phyloP scores from a whole-genome alignment of 1,140 invertebrate species.

The Diploscapter pachys region DNA sequence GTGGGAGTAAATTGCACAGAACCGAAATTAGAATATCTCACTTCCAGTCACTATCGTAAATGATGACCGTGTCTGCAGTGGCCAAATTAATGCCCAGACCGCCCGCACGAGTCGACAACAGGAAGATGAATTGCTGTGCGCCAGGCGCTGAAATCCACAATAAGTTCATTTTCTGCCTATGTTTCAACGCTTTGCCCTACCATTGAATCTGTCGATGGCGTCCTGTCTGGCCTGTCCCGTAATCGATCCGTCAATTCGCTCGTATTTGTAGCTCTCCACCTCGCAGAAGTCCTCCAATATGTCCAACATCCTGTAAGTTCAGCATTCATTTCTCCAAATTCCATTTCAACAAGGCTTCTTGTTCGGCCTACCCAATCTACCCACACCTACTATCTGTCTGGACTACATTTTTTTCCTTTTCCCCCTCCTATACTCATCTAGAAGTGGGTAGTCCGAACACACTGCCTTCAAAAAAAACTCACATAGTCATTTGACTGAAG shows the following conservation, averaged over 20 bases:
- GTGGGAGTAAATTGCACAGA: too few relatives aligned
- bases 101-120: constrained; percentile 93
- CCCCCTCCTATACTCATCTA: too few relatives aligned
- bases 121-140: constrained; percentile 92
- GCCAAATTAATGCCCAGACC: constrained; percentile 98
- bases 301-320: constrained; percentile 95
- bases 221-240: constrained; percentile 91
- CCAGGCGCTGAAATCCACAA: constrained; percentile 64
- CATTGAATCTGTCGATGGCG: constrained; percentile 88
- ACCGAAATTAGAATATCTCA: too few relatives aligned
- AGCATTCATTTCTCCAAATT: too few relatives aligned
- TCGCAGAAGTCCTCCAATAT: constrained; percentile 97
- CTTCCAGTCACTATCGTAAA: constrained; percentile 99
- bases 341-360: too few relatives aligned
- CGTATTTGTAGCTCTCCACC: constrained; percentile 95
- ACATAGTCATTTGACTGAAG: constrained; percentile 84
- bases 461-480: constrained; percentile 72
- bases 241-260: constrained; percentile 96
- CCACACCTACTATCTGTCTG: too few relatives aligned
- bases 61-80: constrained; percentile 98
- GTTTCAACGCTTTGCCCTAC: constrained; percentile 46
- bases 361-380: too few relatives aligned
- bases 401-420: too few relatives aligned
- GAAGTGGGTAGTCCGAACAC: too few relatives aligned
- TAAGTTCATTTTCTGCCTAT: too few relatives aligned